Evolutionary conservation across 1,140 invertebrate genomes (phyloP).

Genomic region (Scaptomyza pallida): DNA sequence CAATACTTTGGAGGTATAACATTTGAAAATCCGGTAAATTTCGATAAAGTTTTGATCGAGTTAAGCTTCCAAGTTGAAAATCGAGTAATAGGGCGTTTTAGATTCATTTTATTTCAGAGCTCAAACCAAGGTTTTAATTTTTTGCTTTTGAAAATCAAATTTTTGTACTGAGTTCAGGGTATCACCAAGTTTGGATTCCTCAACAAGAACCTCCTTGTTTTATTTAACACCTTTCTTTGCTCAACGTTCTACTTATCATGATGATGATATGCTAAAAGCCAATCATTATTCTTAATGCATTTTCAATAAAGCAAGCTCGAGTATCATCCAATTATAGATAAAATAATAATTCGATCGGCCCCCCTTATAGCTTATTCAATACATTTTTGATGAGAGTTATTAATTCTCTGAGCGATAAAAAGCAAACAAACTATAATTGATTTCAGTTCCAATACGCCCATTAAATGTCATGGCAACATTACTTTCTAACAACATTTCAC

Average conservation of each 20-base stretch:
- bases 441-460: constrained; percentile 1
- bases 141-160: too few relatives aligned
- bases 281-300: not conserved
- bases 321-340: not conserved
- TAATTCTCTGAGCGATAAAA: constrained; percentile 19
- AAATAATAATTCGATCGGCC: not conserved
- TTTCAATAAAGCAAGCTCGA: not conserved
- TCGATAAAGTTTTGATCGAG: too few relatives aligned
- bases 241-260: too few relatives aligned
- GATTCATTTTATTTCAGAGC: constrained; percentile 1
- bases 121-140: too few relatives aligned
- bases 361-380: not conserved
- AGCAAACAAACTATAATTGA: constrained; percentile 23
- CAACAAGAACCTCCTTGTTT: too few relatives aligned
- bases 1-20: too few relatives aligned
- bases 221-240: too few relatives aligned
- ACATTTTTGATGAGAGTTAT: constrained; percentile 6
- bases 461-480: constrained; percentile 41
- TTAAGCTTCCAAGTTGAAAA: too few relatives aligned
- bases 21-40: too few relatives aligned
- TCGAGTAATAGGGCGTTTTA: too few relatives aligned
- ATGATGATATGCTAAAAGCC: not conserved
- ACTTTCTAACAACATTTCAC: constrained; percentile 8
- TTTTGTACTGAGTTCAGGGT: too few relatives aligned
- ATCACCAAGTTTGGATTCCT: too few relatives aligned